Evolutionary conservation across 2,113 vertebrate species (phyloP).

Genomic region (Nipponia nippon): DNA sequence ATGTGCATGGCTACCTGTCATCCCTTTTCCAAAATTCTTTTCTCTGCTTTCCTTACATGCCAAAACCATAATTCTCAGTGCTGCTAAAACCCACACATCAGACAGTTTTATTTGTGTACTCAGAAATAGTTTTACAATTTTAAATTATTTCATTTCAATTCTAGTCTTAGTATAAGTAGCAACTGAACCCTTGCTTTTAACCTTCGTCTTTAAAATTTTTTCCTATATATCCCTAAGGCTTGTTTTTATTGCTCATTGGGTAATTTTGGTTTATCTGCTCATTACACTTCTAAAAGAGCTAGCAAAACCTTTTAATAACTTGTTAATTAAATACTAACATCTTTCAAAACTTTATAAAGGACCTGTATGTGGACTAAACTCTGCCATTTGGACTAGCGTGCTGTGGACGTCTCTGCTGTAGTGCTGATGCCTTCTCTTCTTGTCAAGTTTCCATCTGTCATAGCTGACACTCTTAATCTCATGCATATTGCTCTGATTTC

Average conservation of each 20-base stretch:
- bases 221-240: background rate
- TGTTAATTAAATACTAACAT: background rate
- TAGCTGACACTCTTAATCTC: background rate
- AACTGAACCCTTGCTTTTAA: background rate
- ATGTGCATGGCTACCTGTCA: slow-evolving; percentile 31
- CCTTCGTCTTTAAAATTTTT: background rate
- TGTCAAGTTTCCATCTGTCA: background rate
- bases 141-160: background rate
- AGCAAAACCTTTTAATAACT: background rate
- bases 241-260: background rate
- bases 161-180: background rate
- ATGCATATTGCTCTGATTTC: background rate
- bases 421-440: background rate
- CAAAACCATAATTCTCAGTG: background rate
- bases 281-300: background rate
- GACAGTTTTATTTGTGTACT: background rate
- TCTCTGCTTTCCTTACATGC: background rate
- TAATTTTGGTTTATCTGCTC: background rate
- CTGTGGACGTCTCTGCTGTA: background rate
- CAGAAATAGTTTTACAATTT: background rate
- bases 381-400: background rate
- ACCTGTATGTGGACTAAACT: background rate
- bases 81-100: background rate
- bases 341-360: background rate
- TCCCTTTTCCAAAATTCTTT: slow-evolving; percentile 25